phyloP scores from a whole-genome alignment of 1,140 invertebrate genomes.

The Drosophila ercepeae region DNA sequence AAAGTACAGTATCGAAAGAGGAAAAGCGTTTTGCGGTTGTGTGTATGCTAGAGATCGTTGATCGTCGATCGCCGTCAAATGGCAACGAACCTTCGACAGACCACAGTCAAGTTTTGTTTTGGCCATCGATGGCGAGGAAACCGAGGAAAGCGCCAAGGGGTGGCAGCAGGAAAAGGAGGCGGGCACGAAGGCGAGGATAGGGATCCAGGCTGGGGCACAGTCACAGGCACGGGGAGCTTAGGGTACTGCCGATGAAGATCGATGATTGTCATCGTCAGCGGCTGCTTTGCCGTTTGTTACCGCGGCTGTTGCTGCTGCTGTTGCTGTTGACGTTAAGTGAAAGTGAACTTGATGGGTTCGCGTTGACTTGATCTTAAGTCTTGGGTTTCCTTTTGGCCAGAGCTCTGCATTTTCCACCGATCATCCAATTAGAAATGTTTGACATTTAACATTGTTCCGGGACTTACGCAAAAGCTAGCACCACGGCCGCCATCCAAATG shows the following conservation, averaged over 20 bases:
- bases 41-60: conserved; percentile 42
- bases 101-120: conserved; percentile 70
- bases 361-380: conserved; percentile 45
- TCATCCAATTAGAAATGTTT: conserved; percentile 46
- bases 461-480: conserved; percentile 31
- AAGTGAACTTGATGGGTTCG: conserved; percentile 79
- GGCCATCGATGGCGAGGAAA: conserved; percentile 36
- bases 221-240: background rate
- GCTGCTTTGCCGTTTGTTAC: conserved; percentile 30
- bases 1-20: conserved; percentile 43
- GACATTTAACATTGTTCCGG: conserved; percentile 47
- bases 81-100: conserved; percentile 78
- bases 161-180: background rate
- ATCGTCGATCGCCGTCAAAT: conserved; percentile 63
- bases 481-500: background rate
- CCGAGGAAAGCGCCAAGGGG: conserved; percentile 5
- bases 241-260: conserved; percentile 68
- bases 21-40: conserved; percentile 58
- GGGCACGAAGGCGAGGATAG: background rate
- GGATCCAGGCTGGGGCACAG: conserved; percentile 2
- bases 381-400: conserved; percentile 19
- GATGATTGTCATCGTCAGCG: conserved; percentile 78
- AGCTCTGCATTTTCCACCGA: conserved; percentile 13
- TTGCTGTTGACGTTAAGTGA: conserved; percentile 77
- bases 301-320: conserved; percentile 26